Evolutionary conservation across 1,140 invertebrate species (phyloP).

Genomic region (Maconellicoccus hirsutus): DNA sequence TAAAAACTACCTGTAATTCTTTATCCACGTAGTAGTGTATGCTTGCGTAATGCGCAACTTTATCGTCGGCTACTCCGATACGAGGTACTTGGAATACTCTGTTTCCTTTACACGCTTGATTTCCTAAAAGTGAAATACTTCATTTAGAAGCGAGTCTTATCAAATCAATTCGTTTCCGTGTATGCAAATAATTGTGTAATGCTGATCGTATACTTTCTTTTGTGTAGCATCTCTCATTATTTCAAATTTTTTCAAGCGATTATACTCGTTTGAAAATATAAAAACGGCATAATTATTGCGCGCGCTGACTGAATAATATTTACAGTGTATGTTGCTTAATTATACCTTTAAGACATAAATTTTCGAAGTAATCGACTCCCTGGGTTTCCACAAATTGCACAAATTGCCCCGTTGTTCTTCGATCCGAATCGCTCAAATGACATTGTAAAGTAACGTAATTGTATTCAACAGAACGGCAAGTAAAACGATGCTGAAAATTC

Average conservation of each 20-base stretch:
- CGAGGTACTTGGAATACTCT: constrained; percentile 63
- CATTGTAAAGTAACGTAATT: constrained; percentile 86
- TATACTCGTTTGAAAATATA: too few relatives aligned
- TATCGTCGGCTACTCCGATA: constrained; percentile 76
- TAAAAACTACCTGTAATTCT: constrained; percentile 52
- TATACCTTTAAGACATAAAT: constrained; percentile 74
- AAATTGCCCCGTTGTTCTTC: constrained; percentile 68
- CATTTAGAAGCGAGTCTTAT: constrained; percentile 7
- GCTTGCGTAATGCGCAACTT: constrained; percentile 79
- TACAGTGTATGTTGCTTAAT: not conserved
- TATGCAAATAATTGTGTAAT: not conserved
- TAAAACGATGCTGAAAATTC: constrained; percentile 67
- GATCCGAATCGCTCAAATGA: constrained; percentile 74
- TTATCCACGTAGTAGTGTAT: constrained; percentile 89
- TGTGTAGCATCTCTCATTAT: not conserved
- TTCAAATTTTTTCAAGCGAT: too few relatives aligned
- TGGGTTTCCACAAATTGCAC: constrained; percentile 76
- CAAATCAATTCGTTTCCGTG: not conserved
- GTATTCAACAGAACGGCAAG: constrained; percentile 83
- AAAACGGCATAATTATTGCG: too few relatives aligned
- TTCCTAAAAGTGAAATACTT: constrained; percentile 35
- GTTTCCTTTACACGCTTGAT: constrained; percentile 68
- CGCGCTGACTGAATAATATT: too few relatives aligned
- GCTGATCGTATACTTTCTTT: not conserved
- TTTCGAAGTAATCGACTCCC: constrained; percentile 90